Base-by-base conservation (phyloP, 2,797 vertebrate species). In the Perdix hodgsoniae region DNA sequence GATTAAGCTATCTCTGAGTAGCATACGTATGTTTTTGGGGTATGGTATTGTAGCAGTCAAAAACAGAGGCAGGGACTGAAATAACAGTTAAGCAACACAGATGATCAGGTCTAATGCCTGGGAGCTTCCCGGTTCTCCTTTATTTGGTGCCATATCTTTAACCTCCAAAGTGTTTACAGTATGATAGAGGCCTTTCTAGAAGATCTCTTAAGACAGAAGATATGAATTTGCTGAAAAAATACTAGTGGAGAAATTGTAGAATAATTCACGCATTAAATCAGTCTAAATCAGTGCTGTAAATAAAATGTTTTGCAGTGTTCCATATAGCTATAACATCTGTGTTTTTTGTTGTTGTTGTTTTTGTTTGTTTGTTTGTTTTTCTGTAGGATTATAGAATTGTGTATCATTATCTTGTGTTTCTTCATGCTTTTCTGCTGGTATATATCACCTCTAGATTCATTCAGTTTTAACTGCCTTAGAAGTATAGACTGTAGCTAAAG, bases 401-500 rank as follows among this genome's bases (percentile, higher is more conserved):
- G 52, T 93, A 35, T 73, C 45, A 72, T 95, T 94, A 60, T 80
- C 56, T 47, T 89, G 86, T 47, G 31, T 47, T 94, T 69, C 63
- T 71, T 26, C 59, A 39, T 17, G 19, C 37, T 88, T 93, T 90
- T 56, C 83, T 82, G 67, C 70, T 66, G 73, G 44, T 67, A 66
- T 84, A 18, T 72, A 12, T n/a, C 81, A 39, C 67, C 61, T 87
- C 31, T 88, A 81, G 73, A 60, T 44, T 13, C 52, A 74, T 91
- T 90, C 47, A 91, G 8, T 92, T 93, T 95, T 81, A 72, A 47
- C 47, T 88, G 39, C 86, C 95, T 54, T 81, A 40, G 49, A 74
- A 45, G 14, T 86, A 66, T 18, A 73, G 44, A 26, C 18, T 86
- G 57, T 79, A 91, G 70, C 89, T 95, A 76, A 93, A 95, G 94